Evolutionary conservation across 2,797 vertebrate species (phyloP), one percentile per base, ranked within the genome.

Genomic region (Amblyopsis hoosieri): DNA sequence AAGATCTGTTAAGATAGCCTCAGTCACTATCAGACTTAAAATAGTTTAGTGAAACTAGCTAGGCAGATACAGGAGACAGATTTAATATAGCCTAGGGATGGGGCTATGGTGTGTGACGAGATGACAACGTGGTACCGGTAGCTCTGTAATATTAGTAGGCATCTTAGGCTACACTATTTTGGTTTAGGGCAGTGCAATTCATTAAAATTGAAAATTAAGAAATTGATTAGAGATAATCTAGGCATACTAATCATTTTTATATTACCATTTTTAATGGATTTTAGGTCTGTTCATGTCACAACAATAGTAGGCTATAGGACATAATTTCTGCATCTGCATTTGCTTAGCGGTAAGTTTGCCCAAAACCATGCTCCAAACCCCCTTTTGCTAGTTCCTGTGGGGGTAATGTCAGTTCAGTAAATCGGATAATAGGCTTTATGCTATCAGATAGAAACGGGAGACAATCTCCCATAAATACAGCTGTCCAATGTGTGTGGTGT

Each of bases 391-490:
- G 70, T 69, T 76, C 74, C 71, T 45, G 70, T 67, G 66, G 49
- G 54, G 60, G 52, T 78, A 77, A 75, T 62, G 60, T 74, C 79
- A 83, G 61, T 69, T 71, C 59, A 71, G 59, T 82, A 80, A 82
- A 85, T 85, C 80, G 83, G 86, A 91, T 91, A 90, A 92, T 91
- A 85, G 85, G 77, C 90, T 89, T 89, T 81, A 84, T 89, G 80
- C 72, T 83, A 74, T 82, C 81, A 80, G 82, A 87, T 85, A 87
- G 76, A 81, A 74, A 67, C 77, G 85, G 82, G 82, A 86, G 84
- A 86, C 81, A 81, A 84, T 84, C 85, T 89, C 82, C 84, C 81
- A 87, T 90, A 92, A 91, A 93, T 92, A 92, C 91, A 92, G 88
- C 90, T 92, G 91, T 87, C 81, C 67, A 60, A 49, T 92, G 89